A percentile compares a stretch with the other conserved stretches of the same genome.
These are phyloP conservation scores for Jacana jacana DNA, from an alignment of 2,113 vertebrate species.

Conservation along the genomic window DNA sequence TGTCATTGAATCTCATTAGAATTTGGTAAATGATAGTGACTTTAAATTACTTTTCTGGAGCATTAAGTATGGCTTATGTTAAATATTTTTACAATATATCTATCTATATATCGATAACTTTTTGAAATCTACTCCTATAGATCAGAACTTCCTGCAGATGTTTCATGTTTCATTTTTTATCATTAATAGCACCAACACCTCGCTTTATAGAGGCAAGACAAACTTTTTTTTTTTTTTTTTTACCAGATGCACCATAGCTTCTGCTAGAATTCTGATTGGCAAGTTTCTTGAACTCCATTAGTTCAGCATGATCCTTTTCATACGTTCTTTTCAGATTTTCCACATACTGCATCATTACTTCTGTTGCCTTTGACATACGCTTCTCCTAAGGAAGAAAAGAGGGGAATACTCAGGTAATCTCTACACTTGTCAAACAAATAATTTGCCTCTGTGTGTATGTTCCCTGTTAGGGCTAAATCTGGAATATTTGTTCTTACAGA, in stretches of 20 bases:
- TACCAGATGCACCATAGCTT: slow-evolving; percentile 85
- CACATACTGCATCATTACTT: slow-evolving; percentile 99
- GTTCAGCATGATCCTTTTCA: slow-evolving; percentile 95
- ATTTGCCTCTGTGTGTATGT: background rate
- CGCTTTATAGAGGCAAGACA: background rate
- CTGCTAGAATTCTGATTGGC: slow-evolving; percentile 97
- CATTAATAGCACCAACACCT: background rate
- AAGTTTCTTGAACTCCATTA: slow-evolving; percentile 97
- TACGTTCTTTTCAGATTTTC: slow-evolving; percentile 97
- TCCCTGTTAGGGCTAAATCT: background rate
- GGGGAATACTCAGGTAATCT: background rate
- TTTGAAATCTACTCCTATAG: background rate
- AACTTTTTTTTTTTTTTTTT: slow-evolving; percentile 72
- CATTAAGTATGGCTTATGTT: background rate
- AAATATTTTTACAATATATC: background rate
- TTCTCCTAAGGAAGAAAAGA: slow-evolving; percentile 83
- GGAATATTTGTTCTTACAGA: background rate
- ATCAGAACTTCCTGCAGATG: background rate
- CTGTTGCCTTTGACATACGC: slow-evolving; percentile 96
- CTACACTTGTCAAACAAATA: background rate
- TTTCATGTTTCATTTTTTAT: background rate
- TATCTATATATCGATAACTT: background rate
- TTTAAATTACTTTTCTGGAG: background rate
- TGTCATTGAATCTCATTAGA: background rate
- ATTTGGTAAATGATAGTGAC: background rate